Conservation (phyloP, 37 sponge, comb jelly and placozoan species). For the Theonella swinhoei region DNA sequence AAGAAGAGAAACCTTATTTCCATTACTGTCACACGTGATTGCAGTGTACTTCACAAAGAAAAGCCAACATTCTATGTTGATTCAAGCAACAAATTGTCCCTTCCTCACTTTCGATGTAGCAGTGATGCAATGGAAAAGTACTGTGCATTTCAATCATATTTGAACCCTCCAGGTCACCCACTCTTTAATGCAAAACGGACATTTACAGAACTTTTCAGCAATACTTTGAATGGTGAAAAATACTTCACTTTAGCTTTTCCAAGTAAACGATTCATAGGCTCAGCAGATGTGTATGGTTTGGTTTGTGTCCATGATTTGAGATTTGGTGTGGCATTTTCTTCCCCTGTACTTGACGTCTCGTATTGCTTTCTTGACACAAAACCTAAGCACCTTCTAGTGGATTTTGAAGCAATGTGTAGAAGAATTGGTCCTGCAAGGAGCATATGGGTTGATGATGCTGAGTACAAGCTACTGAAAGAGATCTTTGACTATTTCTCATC, state of each 20-base stretch:
- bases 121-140: background rate
- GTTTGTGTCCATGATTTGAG: background rate
- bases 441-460: constrained; percentile 7
- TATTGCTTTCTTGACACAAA: constrained; percentile 8
- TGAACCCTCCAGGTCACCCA: background rate
- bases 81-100: background rate
- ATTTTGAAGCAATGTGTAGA: background rate
- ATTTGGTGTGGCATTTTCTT: background rate
- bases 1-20: background rate
- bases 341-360: constrained; percentile 26
- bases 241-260: background rate
- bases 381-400: background rate
- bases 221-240: background rate
- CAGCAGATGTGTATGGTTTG: background rate
- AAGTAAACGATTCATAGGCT: background rate
- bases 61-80: background rate
- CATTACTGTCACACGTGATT: background rate
- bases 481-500: constrained; percentile 11
- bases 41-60: background rate
- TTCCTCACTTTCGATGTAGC: background rate
- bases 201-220: background rate
- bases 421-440: background rate
- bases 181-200: background rate
- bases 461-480: constrained; percentile 8
- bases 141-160: background rate